Conservation (phyloP, 1,140 invertebrate species). For the Glomeris maerens region DNA sequence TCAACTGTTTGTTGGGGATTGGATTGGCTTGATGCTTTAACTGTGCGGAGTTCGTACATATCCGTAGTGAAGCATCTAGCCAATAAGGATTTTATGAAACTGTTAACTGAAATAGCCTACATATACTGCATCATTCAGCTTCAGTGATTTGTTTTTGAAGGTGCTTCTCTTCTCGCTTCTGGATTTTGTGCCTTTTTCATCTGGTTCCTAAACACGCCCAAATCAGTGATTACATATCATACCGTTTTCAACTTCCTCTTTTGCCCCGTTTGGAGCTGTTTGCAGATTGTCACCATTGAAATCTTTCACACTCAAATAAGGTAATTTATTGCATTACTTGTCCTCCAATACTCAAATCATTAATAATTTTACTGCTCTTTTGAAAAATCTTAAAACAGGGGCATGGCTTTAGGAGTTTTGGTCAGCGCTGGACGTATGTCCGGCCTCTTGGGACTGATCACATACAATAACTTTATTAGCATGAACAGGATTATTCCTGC, state of each 20-base stretch:
- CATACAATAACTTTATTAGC: neutral
- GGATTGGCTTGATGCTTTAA: neutral
- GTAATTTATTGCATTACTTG: slow-evolving; percentile 21
- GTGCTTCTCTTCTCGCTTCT: slow-evolving; percentile 33
- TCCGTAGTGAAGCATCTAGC: neutral
- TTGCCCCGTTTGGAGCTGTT: slow-evolving; percentile 34
- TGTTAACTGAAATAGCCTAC: neutral
- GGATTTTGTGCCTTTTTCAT: slow-evolving; percentile 35
- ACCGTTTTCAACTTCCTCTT: slow-evolving; percentile 36
- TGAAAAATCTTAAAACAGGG: neutral
- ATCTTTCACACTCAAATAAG: slow-evolving; percentile 37
- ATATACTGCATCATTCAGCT: neutral
- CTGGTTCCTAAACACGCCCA: slow-evolving; percentile 30
- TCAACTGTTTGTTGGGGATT: neutral
- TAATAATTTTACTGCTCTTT: neutral
- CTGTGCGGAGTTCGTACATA: neutral
- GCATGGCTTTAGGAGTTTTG: neutral
- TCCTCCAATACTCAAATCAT: neutral
- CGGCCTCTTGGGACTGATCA: neutral
- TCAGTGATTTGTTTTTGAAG: slow-evolving; percentile 23
- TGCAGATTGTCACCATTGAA: slow-evolving; percentile 36
- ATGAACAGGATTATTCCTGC: neutral
- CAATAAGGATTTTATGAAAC: neutral
- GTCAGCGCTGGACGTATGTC: neutral
- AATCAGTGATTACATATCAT: slow-evolving; percentile 26